Evolutionary conservation across 1,140 invertebrate species (phyloP).

Genomic region (Berghia stephanieae): DNA sequence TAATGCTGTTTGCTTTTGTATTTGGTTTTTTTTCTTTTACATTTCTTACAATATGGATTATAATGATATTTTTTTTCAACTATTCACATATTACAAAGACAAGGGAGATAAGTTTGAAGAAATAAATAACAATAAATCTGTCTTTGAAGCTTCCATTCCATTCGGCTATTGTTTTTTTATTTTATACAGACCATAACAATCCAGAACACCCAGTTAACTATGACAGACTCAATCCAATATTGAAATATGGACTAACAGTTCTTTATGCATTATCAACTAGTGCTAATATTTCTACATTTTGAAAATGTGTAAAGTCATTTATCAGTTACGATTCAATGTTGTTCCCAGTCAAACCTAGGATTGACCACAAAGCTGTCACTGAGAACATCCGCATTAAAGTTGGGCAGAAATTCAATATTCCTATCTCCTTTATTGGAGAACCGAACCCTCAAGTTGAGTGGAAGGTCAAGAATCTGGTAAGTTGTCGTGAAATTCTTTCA

Average conservation of each 20-base stretch:
- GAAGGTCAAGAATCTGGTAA: constrained; percentile 59
- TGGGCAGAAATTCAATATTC: constrained; percentile 92
- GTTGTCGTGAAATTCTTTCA: constrained; percentile 19
- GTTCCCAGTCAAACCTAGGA: constrained; percentile 84
- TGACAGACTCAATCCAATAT: too few relatives aligned
- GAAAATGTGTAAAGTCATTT: too few relatives aligned
- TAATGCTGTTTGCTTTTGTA: background rate
- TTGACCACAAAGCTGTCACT: constrained; percentile 87
- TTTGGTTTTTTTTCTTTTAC: background rate
- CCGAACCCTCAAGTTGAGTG: constrained; percentile 78
- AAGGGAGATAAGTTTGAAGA: too few relatives aligned
- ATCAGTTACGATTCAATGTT: constrained; percentile 63
- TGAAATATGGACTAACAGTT: too few relatives aligned
- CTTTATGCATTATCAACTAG: too few relatives aligned
- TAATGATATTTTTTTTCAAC: background rate
- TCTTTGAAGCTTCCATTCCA: too few relatives aligned
- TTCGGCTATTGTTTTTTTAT: too few relatives aligned
- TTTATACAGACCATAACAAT: too few relatives aligned
- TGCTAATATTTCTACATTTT: too few relatives aligned
- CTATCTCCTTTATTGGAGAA: constrained; percentile 89
- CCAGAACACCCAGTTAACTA: too few relatives aligned
- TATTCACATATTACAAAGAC: background rate
- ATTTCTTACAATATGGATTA: background rate
- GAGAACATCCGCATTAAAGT: constrained; percentile 87
- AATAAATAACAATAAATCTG: too few relatives aligned